These are phyloP conservation scores for Hyphantria cunea DNA, from an alignment of 1,140 invertebrate species.

Conservation along the genomic window DNA sequence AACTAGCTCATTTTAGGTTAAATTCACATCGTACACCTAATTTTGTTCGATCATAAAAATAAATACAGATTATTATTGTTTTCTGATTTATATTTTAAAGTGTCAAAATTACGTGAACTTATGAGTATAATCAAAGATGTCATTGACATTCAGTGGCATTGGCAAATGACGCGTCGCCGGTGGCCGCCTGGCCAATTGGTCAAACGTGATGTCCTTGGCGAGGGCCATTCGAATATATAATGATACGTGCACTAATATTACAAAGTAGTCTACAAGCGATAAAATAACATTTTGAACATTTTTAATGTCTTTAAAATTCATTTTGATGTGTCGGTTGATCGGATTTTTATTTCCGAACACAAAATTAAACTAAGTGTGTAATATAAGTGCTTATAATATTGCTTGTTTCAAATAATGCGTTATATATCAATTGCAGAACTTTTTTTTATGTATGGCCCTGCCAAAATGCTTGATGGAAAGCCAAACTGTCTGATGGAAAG, in stretches of 20 bases:
- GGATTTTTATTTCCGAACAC: background rate
- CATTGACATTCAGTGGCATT: slow-evolving; percentile 54
- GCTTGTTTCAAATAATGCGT: no score
- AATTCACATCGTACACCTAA: no score
- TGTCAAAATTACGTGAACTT: slow-evolving; percentile 45
- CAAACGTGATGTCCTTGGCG: slow-evolving; percentile 47
- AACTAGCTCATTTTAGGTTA: no score
- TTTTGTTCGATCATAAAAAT: no score
- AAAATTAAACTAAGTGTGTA: no score
- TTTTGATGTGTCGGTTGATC: background rate
- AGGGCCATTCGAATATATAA: slow-evolving; percentile 29
- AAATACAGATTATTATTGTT: no score
- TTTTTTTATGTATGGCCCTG: no score
- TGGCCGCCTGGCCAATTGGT: slow-evolving; percentile 53
- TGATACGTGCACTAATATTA: slow-evolving; percentile 18
- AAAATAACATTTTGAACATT: slow-evolving; percentile 12
- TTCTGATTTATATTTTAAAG: no score
- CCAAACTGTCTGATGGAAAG: no score
- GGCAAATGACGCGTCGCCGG: slow-evolving; percentile 27
- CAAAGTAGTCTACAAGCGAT: slow-evolving; percentile 22
- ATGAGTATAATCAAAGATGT: slow-evolving; percentile 29
- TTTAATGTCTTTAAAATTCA: slow-evolving; percentile 2
- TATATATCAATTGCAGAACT: no score
- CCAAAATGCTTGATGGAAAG: no score
- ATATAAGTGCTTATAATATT: no score